A percentile compares a stretch with the other conserved stretches of the same genome.
Evolutionary conservation across 2,888 invertebrate genomes (phyloP).

Genomic region (Morpho deidamia): DNA sequence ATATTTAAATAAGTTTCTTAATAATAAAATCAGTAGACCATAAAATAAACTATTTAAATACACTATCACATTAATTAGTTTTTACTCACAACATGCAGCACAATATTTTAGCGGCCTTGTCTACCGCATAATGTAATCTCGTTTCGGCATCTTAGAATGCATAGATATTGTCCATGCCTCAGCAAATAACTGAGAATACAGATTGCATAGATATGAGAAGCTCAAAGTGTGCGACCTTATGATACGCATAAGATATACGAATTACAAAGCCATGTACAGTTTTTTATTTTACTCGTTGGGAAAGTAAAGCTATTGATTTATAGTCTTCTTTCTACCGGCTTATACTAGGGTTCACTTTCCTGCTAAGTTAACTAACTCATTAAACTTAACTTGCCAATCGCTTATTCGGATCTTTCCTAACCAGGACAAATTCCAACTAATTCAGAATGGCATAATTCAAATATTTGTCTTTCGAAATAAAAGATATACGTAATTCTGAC

Average conservation of each 20-base stretch:
- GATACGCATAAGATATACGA: constrained; percentile 8
- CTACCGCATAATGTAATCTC: background rate
- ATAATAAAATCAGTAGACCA: too few species aligned
- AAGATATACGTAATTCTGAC: too few species aligned
- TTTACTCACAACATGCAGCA: background rate
- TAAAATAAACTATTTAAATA: too few species aligned
- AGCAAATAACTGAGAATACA: constrained; percentile 2
- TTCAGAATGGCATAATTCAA: too few species aligned
- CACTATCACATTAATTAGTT: background rate
- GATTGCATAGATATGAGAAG: constrained; percentile 3
- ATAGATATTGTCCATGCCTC: background rate
- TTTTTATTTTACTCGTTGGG: constrained; percentile 10
- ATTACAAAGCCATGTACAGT: constrained; percentile 8
- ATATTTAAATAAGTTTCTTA: too few species aligned
- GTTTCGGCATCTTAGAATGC: background rate
- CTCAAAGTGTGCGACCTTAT: constrained; percentile 12
- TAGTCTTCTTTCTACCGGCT: background rate
- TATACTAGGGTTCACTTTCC: too few species aligned
- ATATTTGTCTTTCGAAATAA: too few species aligned
- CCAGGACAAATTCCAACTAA: too few species aligned
- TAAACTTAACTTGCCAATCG: too few species aligned
- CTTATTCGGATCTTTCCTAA: too few species aligned
- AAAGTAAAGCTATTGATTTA: constrained; percentile 3
- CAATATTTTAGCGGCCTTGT: background rate
- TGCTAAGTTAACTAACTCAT: too few species aligned